Percentiles rank a stretch among this genome's conserved stretches.
Conservation (phyloP, 2,888 invertebrate species). For the Euphydryas editha region DNA sequence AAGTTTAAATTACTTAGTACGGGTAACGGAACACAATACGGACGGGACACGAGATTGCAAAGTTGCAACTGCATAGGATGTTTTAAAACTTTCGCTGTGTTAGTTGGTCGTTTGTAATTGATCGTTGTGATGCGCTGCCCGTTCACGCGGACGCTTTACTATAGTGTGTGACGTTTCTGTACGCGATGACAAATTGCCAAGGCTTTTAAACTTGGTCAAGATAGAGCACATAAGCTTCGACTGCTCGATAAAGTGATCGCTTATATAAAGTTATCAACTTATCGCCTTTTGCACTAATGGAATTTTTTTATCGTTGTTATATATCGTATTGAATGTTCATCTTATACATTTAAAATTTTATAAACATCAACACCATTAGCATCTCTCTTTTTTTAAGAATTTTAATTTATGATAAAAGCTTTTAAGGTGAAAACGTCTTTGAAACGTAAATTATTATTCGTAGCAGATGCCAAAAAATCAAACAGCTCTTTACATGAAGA, state of each 20-base stretch:
- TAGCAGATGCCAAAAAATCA: constrained; percentile 23
- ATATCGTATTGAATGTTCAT: not conserved
- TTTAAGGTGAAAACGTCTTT: not conserved
- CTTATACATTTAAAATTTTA: not conserved
- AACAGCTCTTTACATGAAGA: constrained; percentile 10
- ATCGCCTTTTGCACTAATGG: constrained; percentile 20
- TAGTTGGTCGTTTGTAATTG: constrained; percentile 30
- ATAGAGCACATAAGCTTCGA: constrained; percentile 15
- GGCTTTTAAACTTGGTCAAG: constrained; percentile 42
- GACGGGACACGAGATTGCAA: constrained; percentile 32
- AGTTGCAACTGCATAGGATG: constrained; percentile 45
- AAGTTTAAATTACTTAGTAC: constrained; percentile 28
- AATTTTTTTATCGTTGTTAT: constrained; percentile 4
- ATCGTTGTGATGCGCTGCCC: constrained; percentile 31
- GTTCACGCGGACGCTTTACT: constrained; percentile 23
- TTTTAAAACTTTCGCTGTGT: constrained; percentile 60
- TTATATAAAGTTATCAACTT: constrained; percentile 19
- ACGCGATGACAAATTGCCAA: constrained; percentile 41
- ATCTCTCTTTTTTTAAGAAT: not conserved
- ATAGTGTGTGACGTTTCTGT: constrained; percentile 25
- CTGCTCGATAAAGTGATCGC: constrained; percentile 15
- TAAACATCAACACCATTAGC: not conserved
- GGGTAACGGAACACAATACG: constrained; percentile 39
- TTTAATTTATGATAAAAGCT: not conserved
- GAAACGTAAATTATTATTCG: constrained; percentile 3